Evolutionary conservation across 1,140 invertebrate species (phyloP).

Genomic region (Eurosta solidaginis): DNA sequence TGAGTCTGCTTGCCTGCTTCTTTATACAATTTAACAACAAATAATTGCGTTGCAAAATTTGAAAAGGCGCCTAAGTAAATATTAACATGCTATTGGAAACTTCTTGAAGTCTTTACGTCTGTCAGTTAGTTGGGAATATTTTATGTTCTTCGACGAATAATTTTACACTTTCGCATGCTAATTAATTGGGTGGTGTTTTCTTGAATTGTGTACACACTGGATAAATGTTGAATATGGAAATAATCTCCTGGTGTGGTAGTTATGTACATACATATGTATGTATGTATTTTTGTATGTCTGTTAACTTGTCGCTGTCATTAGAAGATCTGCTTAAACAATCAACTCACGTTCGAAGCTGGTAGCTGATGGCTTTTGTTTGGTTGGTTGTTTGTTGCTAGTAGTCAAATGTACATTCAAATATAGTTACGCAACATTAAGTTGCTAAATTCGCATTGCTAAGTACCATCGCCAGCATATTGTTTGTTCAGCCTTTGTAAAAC

Average conservation of each 20-base stretch:
- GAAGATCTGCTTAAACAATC: not conserved
- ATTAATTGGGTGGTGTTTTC: not conserved
- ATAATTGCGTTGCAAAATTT: not conserved
- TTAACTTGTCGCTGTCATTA: not conserved
- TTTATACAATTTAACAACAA: not conserved
- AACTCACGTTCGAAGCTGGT: not conserved
- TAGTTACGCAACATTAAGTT: too few species aligned
- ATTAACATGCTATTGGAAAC: not conserved
- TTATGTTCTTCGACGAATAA: not conserved
- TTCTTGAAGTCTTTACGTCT: not conserved
- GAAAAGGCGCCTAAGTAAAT: not conserved
- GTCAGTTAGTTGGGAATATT: not conserved
- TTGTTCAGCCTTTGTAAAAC: too few species aligned
- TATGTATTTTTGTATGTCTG: not conserved
- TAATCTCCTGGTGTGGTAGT: too few species aligned
- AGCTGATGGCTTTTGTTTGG: not conserved
- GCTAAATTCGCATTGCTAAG: too few species aligned
- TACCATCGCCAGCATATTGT: too few species aligned
- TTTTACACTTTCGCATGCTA: constrained; percentile 23
- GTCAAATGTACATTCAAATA: not conserved
- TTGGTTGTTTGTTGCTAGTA: not conserved
- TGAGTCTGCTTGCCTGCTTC: not conserved
- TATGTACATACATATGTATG: not conserved
- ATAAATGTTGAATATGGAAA: not conserved
- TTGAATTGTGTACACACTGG: not conserved